phyloP scores from a whole-genome alignment of 2,888 invertebrate genomes.

The Leucoptera coffeella region DNA sequence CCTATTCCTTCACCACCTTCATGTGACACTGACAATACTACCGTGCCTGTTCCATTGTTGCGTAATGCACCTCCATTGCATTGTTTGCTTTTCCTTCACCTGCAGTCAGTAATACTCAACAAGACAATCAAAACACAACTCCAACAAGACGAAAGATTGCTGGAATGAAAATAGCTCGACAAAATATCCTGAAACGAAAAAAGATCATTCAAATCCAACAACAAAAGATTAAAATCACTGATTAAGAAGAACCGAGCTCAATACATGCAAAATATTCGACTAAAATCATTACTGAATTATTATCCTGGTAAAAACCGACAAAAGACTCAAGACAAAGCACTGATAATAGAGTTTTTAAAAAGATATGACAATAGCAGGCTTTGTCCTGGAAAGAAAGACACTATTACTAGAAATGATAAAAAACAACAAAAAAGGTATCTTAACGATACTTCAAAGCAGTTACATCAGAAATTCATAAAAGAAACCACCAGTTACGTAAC shows the following conservation, averaged over 20 bases:
- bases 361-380: not conserved
- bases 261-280: not conserved
- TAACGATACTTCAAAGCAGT: not conserved
- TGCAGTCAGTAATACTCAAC: not conserved
- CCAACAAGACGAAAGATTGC: not conserved
- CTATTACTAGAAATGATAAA: not conserved
- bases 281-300: not conserved
- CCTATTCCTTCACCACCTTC: not conserved
- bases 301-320: not conserved
- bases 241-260: not conserved
- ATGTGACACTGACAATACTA: not conserved
- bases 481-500: not conserved
- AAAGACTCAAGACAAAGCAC: not conserved
- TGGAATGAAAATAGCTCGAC: not conserved
- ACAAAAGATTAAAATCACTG: not conserved
- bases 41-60: not conserved
- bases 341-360: not conserved
- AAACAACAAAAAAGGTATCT: not conserved
- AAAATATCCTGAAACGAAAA: not conserved
- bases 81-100: not conserved
- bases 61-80: not conserved
- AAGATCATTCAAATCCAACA: not conserved
- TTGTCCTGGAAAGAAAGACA: not conserved
- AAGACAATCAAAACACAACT: no score
- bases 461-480: not conserved